A percentile compares a stretch with the other conserved stretches of the same genome.
phyloP scores from a whole-genome alignment of 2,113 vertebrate species.

The Salminus brasiliensis region DNA sequence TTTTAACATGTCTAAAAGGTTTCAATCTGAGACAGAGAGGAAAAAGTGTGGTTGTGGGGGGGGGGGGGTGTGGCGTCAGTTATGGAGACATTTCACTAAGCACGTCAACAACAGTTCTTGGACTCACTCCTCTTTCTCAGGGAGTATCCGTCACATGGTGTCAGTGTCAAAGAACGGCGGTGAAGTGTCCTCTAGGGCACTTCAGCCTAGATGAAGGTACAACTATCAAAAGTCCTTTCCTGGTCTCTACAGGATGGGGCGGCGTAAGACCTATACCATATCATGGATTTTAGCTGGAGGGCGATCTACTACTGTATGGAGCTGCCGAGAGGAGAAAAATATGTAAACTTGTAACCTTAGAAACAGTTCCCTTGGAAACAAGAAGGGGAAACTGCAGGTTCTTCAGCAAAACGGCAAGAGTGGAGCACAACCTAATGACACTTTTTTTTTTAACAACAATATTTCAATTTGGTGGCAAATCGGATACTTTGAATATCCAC shows the following conservation, averaged over 20 bases:
- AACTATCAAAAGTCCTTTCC: constrained; percentile 11
- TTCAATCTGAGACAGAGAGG: background rate
- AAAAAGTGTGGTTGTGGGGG: background rate
- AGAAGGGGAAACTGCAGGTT: constrained; percentile 48
- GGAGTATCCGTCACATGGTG: constrained; percentile 26
- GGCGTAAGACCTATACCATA: constrained; percentile 17
- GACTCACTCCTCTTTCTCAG: constrained; percentile 5
- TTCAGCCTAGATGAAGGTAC: constrained; percentile 16
- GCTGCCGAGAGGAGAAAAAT: constrained; percentile 30
- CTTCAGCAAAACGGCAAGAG: constrained; percentile 22
- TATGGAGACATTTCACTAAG: constrained; percentile 22
- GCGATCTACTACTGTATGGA: constrained; percentile 29
- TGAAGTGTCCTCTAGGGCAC: constrained; percentile 19
- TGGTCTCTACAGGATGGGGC: background rate
- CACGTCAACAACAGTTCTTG: background rate
- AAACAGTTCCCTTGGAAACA: constrained; percentile 66
- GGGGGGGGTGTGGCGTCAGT: background rate
- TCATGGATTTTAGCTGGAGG: constrained; percentile 32
- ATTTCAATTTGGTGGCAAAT: no score
- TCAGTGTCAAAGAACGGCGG: constrained; percentile 1
- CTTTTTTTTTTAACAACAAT: no score
- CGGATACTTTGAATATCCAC: no score
- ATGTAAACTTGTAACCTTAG: constrained; percentile 62
- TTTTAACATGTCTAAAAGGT: constrained; percentile 27
- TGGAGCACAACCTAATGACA: background rate